Evolutionary conservation across 2,888 invertebrate genomes (phyloP).

Genomic region (Dasysyrphus tricinctus): DNA sequence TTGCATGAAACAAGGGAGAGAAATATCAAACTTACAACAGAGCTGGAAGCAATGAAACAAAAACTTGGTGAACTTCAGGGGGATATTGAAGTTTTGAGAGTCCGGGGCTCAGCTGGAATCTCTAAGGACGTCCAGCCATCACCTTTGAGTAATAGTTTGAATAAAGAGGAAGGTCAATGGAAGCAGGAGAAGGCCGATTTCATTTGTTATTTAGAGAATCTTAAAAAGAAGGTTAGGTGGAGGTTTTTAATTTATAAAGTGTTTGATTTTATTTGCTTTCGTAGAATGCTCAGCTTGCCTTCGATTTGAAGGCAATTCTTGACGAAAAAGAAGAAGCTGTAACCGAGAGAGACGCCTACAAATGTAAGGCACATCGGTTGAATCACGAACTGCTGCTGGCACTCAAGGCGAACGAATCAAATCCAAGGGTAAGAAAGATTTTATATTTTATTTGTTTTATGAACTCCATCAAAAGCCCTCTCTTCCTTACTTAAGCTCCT

Average conservation of each 20-base stretch:
- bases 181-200: conserved; percentile 82
- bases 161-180: conserved; percentile 81
- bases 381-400: conserved; percentile 91
- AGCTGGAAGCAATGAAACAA: conserved; percentile 88
- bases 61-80: conserved; percentile 89
- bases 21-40: conserved; percentile 85
- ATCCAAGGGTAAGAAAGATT: conserved; percentile 79
- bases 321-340: conserved; percentile 94
- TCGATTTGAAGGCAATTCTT: conserved; percentile 90
- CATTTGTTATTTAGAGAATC: conserved; percentile 81
- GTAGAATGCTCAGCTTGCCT: conserved; percentile 89
- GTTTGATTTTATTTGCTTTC: conserved; percentile 56
- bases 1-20: conserved; percentile 86
- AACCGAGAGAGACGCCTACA: conserved; percentile 92
- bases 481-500: conserved; percentile 83
- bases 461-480: not conserved
- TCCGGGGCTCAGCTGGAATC: conserved; percentile 76
- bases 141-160: conserved; percentile 9
- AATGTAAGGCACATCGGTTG: conserved; percentile 91
- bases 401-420: conserved; percentile 83
- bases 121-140: conserved; percentile 61
- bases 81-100: conserved; percentile 88
- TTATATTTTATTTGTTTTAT: conserved; percentile 14
- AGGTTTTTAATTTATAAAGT: not conserved
- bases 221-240: conserved; percentile 80